phyloP scores from a whole-genome alignment of 2,888 invertebrate species.

The Schrankia costaestrigalis region DNA sequence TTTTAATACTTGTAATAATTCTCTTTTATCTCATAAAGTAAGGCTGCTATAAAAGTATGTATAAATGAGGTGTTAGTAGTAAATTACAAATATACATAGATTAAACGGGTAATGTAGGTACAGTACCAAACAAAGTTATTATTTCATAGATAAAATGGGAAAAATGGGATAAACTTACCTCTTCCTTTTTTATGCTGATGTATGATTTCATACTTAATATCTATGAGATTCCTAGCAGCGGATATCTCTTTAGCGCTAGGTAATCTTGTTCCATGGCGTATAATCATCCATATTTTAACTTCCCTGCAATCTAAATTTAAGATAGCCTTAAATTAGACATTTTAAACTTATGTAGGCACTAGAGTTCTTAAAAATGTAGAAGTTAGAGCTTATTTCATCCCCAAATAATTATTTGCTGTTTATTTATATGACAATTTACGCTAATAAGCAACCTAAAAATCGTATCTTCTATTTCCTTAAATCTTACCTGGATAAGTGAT shows the following conservation, averaged over 20 bases:
- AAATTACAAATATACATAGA: no score
- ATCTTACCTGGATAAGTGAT: slow-evolving; percentile 81
- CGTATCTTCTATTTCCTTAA: no score
- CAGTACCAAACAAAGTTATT: no score
- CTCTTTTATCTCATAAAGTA: no score
- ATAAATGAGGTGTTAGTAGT: no score
- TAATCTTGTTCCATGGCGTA: slow-evolving; percentile 89
- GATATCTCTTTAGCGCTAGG: slow-evolving; percentile 82
- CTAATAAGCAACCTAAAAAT: not conserved
- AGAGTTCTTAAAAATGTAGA: not conserved
- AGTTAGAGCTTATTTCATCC: no score
- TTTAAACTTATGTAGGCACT: not conserved
- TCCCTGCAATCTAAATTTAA: slow-evolving; percentile 81
- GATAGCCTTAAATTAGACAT: not conserved
- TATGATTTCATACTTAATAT: slow-evolving; percentile 78
- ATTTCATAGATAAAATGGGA: not conserved
- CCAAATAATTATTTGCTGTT: no score
- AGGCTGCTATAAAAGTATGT: no score
- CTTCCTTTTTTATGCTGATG: slow-evolving; percentile 67
- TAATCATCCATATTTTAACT: slow-evolving; percentile 86
- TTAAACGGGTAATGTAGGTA: no score
- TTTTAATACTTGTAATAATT: no score
- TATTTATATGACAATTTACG: no score
- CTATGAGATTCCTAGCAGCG: slow-evolving; percentile 75
- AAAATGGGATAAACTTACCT: slow-evolving; percentile 49